Evolutionary conservation across 2,797 vertebrate species (phyloP), one percentile per base, ranked within the genome.

Genomic region (Tarsius wallacei): DNA sequence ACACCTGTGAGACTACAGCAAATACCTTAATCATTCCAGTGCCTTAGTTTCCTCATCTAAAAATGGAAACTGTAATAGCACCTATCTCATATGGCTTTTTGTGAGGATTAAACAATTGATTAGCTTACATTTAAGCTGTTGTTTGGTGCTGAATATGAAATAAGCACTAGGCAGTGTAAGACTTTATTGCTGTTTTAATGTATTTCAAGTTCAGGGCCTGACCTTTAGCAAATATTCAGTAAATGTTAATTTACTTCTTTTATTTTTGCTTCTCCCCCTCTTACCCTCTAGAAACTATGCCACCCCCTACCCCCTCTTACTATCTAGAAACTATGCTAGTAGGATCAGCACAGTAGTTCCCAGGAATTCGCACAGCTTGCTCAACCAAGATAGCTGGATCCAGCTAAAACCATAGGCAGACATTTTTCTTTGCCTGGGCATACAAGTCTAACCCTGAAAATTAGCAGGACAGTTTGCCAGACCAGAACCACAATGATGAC

Each of bases 361-460:
- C 70, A n/a, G 59, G 74, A 73, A 76, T 26, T 14, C 74, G 47
- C 85, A 26, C 4, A 9, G 61, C 47, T 71, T 55, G 33, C 70
- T 90, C 71, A 33, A 33, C 57, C 87, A 59, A 71, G 77, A 59
- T 21, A 42, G 88, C 28, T 1, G 0, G 71, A 17, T 59, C 76
- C 36, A 55, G 6, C n/a, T 70, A 89, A 80, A 80, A 61, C 63
- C 70, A 71, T 53, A 10, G 1, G 26, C 55, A 89, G 51, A 73
- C 22, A 85, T 31, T 24, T 83, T 36, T 64, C 57, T 86, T 31
- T 53, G 81, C 90, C 70, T 6, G 1, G 31, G 55, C 42, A 6
- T 22, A 19, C 8, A 91, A 96, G 68, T 22, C 80, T 16, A 80
- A 47, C 74, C 73, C 61, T 57, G 53, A 33, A 84, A 94, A 84